These are phyloP conservation scores for Trichopoda pennipes DNA, from an alignment of 2,888 invertebrate genomes.

Conservation along the genomic window DNA sequence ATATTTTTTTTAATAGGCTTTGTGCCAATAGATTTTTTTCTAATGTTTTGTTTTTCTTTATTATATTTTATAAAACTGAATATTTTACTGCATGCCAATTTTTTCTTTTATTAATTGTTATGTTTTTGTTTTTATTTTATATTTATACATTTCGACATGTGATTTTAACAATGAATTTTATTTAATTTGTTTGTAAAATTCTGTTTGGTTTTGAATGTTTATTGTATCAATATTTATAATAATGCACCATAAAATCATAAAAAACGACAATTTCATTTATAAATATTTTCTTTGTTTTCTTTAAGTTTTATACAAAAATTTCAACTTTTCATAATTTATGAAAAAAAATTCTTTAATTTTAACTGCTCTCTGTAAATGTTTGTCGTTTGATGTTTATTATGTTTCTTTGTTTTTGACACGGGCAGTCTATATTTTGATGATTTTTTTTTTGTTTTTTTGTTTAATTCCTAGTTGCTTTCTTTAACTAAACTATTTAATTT, in stretches of 20 bases:
- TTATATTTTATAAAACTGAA: slow-evolving; percentile 33
- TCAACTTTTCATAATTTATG: slow-evolving; percentile 71
- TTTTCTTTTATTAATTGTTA: slow-evolving; percentile 27
- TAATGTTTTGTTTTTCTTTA: slow-evolving; percentile 30
- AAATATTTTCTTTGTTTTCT: slow-evolving; percentile 59
- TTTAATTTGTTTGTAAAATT: slow-evolving; percentile 60
- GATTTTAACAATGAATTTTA: slow-evolving; percentile 65
- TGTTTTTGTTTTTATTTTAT: slow-evolving; percentile 59
- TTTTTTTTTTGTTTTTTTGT: slow-evolving; percentile 29
- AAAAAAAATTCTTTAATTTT: slow-evolving; percentile 64
- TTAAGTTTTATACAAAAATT: slow-evolving; percentile 67
- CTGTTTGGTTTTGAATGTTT: slow-evolving; percentile 52
- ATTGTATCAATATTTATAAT: slow-evolving; percentile 56
- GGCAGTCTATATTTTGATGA: slow-evolving; percentile 67
- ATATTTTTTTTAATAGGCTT: slow-evolving; percentile 1
- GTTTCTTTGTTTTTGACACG: slow-evolving; percentile 66
- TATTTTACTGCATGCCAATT: slow-evolving; percentile 38
- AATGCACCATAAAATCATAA: slow-evolving; percentile 71
- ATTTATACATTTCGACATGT: slow-evolving; percentile 74
- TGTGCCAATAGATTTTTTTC: slow-evolving; percentile 32
- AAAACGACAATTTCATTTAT: slow-evolving; percentile 49
- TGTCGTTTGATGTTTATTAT: slow-evolving; percentile 58
- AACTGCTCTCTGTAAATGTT: slow-evolving; percentile 69
- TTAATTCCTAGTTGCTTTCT: slow-evolving; percentile 60
- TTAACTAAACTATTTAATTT: slow-evolving; percentile 58